A percentile compares a stretch with the other conserved stretches of the same genome.
Conservation (phyloP, 2,113 vertebrate species). For the Nematolebias whitei region DNA sequence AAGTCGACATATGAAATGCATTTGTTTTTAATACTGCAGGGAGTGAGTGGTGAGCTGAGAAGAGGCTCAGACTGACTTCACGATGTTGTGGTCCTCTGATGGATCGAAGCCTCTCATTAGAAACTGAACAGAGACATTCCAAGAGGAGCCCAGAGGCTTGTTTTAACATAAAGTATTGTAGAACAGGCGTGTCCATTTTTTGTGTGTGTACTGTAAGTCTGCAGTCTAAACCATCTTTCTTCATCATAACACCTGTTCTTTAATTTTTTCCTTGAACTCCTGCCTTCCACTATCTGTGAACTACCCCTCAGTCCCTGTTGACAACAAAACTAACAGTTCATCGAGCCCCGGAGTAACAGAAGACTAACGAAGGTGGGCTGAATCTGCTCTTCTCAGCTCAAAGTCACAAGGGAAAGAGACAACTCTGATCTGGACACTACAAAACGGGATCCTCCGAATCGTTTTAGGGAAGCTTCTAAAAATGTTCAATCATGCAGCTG, state of each 20-base stretch:
- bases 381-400: neutral
- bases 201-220: neutral
- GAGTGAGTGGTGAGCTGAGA: constrained; percentile 6
- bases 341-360: constrained; percentile 37
- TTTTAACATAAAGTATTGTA: constrained; percentile 14
- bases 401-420: constrained; percentile 16
- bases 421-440: constrained; percentile 7
- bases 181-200: constrained; percentile 9
- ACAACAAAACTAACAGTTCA: constrained; percentile 41
- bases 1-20: neutral
- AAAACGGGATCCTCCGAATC: constrained; percentile 25
- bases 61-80: constrained; percentile 11
- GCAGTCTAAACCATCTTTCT: constrained; percentile 8
- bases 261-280: constrained; percentile 5
- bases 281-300: constrained; percentile 15
- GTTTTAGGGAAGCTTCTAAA: constrained; percentile 16
- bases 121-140: constrained; percentile 16
- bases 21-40: neutral
- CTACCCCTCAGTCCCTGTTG: constrained; percentile 27
- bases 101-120: constrained; percentile 42
- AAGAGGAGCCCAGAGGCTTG: constrained; percentile 7
- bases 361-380: constrained; percentile 32
- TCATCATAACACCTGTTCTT: constrained; percentile 11
- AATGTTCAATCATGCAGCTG: constrained; percentile 12
- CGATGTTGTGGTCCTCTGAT: constrained; percentile 36